A percentile compares a stretch with the other conserved stretches of the same genome.
Conservation (phyloP, 2,888 invertebrate species). For the Stenichneumon culpator region DNA sequence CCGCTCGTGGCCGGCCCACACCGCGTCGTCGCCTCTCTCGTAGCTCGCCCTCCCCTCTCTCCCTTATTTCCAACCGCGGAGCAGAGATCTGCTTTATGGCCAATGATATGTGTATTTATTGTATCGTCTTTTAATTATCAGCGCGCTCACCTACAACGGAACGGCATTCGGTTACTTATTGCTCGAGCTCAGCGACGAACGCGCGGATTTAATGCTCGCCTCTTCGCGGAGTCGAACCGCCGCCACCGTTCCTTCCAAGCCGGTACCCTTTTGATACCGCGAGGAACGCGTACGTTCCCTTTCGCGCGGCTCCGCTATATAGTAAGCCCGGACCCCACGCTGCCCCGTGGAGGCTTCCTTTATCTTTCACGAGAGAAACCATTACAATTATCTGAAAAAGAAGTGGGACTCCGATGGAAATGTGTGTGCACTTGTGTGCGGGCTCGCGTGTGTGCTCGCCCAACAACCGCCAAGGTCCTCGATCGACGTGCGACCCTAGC, state of each 20-base stretch:
- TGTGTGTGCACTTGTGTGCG: constrained; percentile 10
- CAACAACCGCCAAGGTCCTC: constrained; percentile 39
- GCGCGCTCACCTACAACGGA: constrained; percentile 84
- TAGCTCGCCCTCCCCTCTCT: not conserved
- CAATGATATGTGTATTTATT: constrained; percentile 85
- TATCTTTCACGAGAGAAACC: constrained; percentile 71
- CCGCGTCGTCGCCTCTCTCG: constrained; percentile 64
- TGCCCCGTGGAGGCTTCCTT: constrained; percentile 60
- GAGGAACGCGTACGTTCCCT: constrained; percentile 59
- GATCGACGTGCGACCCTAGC: constrained; percentile 53
- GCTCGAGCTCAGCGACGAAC: constrained; percentile 73
- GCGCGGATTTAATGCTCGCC: constrained; percentile 79
- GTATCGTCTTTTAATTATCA: constrained; percentile 86
- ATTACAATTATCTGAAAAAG: constrained; percentile 73
- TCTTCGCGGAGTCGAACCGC: constrained; percentile 59
- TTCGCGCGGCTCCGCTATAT: constrained; percentile 48
- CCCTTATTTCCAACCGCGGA: constrained; percentile 51
- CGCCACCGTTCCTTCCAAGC: constrained; percentile 51
- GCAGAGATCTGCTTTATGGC: constrained; percentile 82
- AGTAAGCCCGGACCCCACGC: constrained; percentile 50
- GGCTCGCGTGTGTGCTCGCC: constrained; percentile 28
- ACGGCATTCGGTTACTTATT: constrained; percentile 84
- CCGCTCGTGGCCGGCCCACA: constrained; percentile 78
- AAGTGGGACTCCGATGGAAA: constrained; percentile 65
- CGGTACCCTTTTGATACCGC: constrained; percentile 71